phyloP scores from a whole-genome alignment of 2,113 vertebrate species.

The Rhinoptilus africanus region DNA sequence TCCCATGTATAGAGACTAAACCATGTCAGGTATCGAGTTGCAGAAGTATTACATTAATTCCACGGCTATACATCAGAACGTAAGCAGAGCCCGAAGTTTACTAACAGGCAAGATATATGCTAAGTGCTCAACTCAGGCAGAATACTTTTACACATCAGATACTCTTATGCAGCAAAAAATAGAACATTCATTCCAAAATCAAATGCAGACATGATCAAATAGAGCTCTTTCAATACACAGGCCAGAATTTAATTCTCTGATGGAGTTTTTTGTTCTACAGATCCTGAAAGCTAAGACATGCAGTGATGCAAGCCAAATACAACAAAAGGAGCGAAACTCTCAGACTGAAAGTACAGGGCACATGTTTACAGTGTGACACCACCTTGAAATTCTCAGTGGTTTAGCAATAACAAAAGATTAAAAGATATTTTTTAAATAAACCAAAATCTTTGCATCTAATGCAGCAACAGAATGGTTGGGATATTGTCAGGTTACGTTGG shows the following conservation, averaged over 20 bases:
- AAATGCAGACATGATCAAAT: background rate
- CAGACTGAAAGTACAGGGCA: background rate
- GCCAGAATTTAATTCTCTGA: background rate
- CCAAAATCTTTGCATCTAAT: background rate
- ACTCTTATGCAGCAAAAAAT: background rate
- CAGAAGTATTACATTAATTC: background rate
- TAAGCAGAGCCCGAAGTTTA: background rate
- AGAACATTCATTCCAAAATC: background rate
- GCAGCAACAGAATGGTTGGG: background rate
- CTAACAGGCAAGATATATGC: background rate
- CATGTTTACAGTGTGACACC: background rate
- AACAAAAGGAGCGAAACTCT: background rate
- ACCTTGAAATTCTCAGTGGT: constrained; percentile 30
- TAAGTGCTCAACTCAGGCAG: background rate
- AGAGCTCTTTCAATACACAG: background rate
- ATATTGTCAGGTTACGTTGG: background rate
- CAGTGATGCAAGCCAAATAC: background rate
- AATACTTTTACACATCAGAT: background rate
- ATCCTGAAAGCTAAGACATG: background rate
- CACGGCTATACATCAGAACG: background rate
- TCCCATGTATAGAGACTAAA: background rate
- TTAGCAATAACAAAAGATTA: background rate
- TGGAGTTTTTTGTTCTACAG: background rate
- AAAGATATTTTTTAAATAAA: background rate
- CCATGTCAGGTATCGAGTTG: background rate